Percentiles rank a stretch among this genome's conserved stretches.
Conservation (phyloP, 2,113 vertebrate species). For the Paradoxurus hermaphroditus region DNA sequence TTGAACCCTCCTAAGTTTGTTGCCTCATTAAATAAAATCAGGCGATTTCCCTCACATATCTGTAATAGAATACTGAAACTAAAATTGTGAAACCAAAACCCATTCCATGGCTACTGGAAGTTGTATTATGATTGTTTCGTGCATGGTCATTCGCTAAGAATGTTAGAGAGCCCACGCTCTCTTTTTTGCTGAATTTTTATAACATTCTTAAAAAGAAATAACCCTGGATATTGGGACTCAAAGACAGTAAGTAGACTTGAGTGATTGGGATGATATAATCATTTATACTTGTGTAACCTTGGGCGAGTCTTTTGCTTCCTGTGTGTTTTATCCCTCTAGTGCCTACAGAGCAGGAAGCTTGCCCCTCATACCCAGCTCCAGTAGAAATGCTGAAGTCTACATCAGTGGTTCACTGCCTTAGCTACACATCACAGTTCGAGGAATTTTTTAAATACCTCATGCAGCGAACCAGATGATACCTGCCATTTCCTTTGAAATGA, state of each 20-base stretch:
- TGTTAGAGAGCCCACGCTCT: neutral
- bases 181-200: neutral
- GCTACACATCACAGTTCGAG: neutral
- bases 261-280: neutral
- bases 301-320: neutral
- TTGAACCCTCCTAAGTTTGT: neutral
- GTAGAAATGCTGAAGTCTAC: neutral
- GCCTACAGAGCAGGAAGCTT: neutral
- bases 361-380: neutral
- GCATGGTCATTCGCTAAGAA: neutral
- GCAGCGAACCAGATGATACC: neutral
- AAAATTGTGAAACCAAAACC: neutral
- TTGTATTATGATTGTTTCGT: neutral
- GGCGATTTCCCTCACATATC: neutral
- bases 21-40: neutral
- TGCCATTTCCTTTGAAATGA: neutral
- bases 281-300: too few relatives aligned
- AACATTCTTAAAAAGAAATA: constrained; percentile 33
- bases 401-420: neutral
- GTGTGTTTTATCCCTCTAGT: neutral
- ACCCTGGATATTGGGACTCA: neutral
- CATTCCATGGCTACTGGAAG: neutral
- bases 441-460: neutral
- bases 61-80: neutral
- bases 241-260: neutral